Conservation (phyloP, 1,140 invertebrate species). For the Lerema accius region DNA sequence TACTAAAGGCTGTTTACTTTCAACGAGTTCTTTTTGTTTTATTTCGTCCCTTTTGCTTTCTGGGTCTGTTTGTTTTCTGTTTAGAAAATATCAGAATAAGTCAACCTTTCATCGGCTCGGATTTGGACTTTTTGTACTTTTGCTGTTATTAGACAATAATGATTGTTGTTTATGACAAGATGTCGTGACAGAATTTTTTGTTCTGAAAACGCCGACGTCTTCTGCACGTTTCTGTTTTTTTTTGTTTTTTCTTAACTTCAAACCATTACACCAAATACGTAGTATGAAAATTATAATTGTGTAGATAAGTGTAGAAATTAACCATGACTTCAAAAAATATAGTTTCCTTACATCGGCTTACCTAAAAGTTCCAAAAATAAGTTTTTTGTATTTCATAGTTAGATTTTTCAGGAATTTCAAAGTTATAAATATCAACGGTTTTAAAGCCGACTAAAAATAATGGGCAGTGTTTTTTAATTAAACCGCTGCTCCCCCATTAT, state of each 20-base stretch:
- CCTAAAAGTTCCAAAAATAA: no score
- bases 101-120: conserved; percentile 17
- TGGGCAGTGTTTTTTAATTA: conserved; percentile 30
- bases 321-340: no score
- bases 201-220: not conserved
- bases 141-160: not conserved
- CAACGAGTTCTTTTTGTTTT: conserved; percentile 17
- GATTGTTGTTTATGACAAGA: not conserved
- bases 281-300: no score
- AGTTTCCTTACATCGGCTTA: no score
- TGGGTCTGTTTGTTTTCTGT: conserved; percentile 14
- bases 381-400: no score
- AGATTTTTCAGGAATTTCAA: not conserved
- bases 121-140: not conserved
- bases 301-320: no score
- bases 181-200: not conserved
- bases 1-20: conserved; percentile 29
- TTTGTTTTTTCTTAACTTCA: no score
- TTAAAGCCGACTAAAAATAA: not conserved
- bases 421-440: not conserved
- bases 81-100: conserved; percentile 24
- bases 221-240: not conserved
- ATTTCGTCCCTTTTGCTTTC: conserved; percentile 20
- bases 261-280: no score
- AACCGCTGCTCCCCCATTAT: conserved; percentile 23